Evolutionary conservation across 1,140 invertebrate genomes (phyloP), one percentile per base, ranked within the genome.

Genomic region (Anoplolepis gracilipes): DNA sequence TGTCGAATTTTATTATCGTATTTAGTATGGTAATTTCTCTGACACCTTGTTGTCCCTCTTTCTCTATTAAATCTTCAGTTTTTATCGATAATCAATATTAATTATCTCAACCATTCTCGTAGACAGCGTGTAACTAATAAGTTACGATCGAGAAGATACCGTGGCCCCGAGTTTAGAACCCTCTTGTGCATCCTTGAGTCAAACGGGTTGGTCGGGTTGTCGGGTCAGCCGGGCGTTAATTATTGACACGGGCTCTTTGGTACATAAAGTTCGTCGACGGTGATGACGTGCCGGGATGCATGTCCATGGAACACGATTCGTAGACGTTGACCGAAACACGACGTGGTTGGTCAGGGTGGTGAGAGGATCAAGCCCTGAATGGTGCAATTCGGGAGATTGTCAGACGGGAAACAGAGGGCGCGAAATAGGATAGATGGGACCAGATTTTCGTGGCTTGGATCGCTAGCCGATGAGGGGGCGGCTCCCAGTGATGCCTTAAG

Each of bases 391-490:
- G 72, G 69, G 70, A 76, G 62, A 42, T 55, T 28, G 62, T 49
- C n/a, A 19, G 62, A 76, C 19, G 30, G 22, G 33, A 36, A 11
- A 76, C 57, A 55, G 30, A 36, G 39, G 46, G 19, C 11, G 28
- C 22, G 65, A 49, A 16, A 49, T 19, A 6, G 67, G 65, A 79
- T 69, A 42, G 39, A 42, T 42, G 11, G 73, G 65, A 39, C 70
- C 73, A 87, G 70, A 75, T 61, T 55, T 77, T 67, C 62, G 64
- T 76, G 55, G 62, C 70, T 87, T 92, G 88, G 91, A 84, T 92
- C 91, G 90, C 86, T 92, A 88, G 64, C 87, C 88, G 92, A 92
- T 91, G 85, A 91, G 92, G 91, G 91, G 89, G 30, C 87, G 65
- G 28, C 42, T n/a, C 13, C 46, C 7, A 28, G 49, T 57, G 46